phyloP scores from a whole-genome alignment of 92 coral and sea anemone species.

The Virgularia gustaviana region DNA sequence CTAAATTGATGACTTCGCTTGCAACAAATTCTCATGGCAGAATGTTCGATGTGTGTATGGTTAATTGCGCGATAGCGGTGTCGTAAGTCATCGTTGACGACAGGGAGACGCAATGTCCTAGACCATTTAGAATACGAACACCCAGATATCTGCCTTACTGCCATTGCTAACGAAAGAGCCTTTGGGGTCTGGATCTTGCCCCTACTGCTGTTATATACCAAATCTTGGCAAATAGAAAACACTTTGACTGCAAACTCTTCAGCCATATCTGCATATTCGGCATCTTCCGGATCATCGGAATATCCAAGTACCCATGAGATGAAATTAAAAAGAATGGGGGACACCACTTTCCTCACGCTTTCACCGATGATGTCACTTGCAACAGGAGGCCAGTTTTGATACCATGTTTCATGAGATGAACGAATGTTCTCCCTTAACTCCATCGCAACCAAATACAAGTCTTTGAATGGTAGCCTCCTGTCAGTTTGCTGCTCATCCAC shows the following conservation, averaged over 20 bases:
- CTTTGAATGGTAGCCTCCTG: constrained; percentile 31
- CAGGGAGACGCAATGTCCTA: constrained; percentile 36
- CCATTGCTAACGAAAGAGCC: constrained; percentile 34
- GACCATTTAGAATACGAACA: constrained; percentile 36
- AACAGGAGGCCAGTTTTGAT: constrained; percentile 41
- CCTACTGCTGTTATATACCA: constrained; percentile 6
- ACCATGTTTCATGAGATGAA: constrained; percentile 8
- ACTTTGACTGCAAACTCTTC: constrained; percentile 23
- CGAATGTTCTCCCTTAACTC: constrained; percentile 6
- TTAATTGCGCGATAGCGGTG: constrained; percentile 33
- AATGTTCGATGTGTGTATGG: constrained; percentile 22
- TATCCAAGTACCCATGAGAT: constrained; percentile 37
- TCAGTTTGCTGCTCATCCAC: no score
- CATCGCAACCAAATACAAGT: constrained; percentile 28
- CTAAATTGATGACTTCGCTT: constrained; percentile 10
- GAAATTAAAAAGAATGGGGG: constrained; percentile 36
- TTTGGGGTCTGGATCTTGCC: constrained; percentile 36
- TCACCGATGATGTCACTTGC: constrained; percentile 32
- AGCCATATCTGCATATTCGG: constrained; percentile 7
- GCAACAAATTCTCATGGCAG: constrained; percentile 29
- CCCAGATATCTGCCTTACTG: constrained; percentile 43
- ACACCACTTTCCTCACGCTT: constrained; percentile 33
- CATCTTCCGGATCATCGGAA: constrained; percentile 33
- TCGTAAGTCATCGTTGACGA: constrained; percentile 43
- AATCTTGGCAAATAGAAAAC: constrained; percentile 36